A percentile compares a stretch with the other conserved stretches of the same genome.
Evolutionary conservation across 2,113 vertebrate species (phyloP).

Genomic region (Elanus axillaris): DNA sequence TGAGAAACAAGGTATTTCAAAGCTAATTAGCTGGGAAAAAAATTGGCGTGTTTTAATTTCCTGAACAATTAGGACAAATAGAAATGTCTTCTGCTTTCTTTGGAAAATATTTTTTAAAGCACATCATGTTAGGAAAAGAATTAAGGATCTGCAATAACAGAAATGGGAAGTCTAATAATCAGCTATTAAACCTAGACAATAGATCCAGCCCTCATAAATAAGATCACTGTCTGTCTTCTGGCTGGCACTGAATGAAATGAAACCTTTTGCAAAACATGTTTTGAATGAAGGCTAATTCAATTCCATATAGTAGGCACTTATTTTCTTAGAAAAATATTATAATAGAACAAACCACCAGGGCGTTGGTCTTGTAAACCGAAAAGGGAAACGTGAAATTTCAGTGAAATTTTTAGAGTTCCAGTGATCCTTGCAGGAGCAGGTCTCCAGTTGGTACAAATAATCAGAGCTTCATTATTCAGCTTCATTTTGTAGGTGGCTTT

Average conservation of each 20-base stretch:
- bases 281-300: background rate
- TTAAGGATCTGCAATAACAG: conserved; percentile 9
- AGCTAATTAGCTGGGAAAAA: conserved; percentile 16
- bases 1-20: background rate
- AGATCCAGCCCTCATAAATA: background rate
- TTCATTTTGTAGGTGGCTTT: background rate
- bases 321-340: background rate
- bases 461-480: background rate
- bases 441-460: background rate
- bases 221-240: background rate
- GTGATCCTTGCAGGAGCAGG: background rate
- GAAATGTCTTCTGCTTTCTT: conserved; percentile 14
- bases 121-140: background rate
- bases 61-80: background rate
- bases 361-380: background rate
- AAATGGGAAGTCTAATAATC: conserved; percentile 31
- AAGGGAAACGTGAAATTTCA: background rate
- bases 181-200: conserved; percentile 9
- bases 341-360: background rate
- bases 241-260: background rate
- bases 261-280: conserved; percentile 19
- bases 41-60: background rate
- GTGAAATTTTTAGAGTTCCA: background rate
- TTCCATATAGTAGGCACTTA: background rate
- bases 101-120: background rate